Evolutionary conservation across 2,888 invertebrate species (phyloP), one percentile per base, ranked within the genome.

Genomic region (Catotricha subobsoleta): DNA sequence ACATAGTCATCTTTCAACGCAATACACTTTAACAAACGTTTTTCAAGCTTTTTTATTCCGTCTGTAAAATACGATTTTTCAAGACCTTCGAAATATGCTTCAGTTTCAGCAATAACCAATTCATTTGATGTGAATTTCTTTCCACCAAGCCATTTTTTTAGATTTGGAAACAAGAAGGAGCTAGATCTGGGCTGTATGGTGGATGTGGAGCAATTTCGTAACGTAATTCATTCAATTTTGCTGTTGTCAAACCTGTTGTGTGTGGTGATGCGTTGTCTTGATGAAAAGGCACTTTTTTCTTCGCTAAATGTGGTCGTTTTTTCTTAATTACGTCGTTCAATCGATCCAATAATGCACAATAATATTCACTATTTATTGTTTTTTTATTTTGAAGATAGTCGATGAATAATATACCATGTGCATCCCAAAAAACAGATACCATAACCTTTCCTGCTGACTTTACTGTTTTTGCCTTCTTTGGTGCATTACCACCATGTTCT

Each of bases 341-440:
- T 28, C 45, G 48, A 20, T 47, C 45, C 46, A 54, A 44, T 46
- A 50, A 48, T 21, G 35, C 41, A 18, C 37, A 38, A 31, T 49
- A 51, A 42, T 51, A 50, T 27, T 45, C 44, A 13, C 46, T 47
- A 16, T 43, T 52, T 41, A 54, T 51, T 2, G 50, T 53, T 50
- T 47, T 51, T 28, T 50, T 50, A 42, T 54, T 54, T 46, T 52
- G 31, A 21, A 56, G 49, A 44, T 52, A 54, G 40, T 57, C 53
- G 35, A 52, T 52, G 43, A 47, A 46, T 5, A 55, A 45, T 9
- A 55, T 44, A 21, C 51, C 51, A 35, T 47, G 48, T 10, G 49
- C 41, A 53, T 56, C 52, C 53, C 52, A 54, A 46, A 56, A 54
- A 45, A 53, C 47, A 4, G 51, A 47, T 7, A 50, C 50, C 51